These are phyloP conservation scores for Mythimna ferrago DNA, from an alignment of 2,888 invertebrate genomes.

Conservation along the genomic window DNA sequence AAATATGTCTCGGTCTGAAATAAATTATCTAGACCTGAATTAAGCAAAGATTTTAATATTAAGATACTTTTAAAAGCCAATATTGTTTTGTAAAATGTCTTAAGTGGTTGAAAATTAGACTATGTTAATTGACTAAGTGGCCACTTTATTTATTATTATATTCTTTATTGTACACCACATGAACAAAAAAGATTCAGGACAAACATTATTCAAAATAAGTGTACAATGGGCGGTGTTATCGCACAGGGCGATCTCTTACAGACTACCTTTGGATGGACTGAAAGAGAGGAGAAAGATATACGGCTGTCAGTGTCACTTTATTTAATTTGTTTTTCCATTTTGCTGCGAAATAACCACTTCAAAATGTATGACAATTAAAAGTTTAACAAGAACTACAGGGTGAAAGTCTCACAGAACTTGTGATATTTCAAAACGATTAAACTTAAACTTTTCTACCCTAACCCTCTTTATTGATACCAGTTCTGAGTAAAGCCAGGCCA, in stretches of 20 bases:
- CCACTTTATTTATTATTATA: neutral
- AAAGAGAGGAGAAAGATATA: no score
- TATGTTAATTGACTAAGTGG: neutral
- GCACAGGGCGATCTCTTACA: no score
- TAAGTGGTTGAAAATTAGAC: neutral
- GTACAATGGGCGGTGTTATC: no score
- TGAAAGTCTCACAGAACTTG: no score
- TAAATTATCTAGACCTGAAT: neutral
- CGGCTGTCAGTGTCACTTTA: no score
- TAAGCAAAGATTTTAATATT: neutral
- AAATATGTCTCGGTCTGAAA: neutral
- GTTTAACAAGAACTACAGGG: no score
- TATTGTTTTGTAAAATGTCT: slow-evolving; percentile 2
- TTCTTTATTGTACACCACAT: no score
- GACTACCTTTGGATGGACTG: no score
- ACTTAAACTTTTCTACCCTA: neutral
- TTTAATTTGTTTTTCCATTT: neutral
- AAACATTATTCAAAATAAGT: no score
- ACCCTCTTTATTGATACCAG: slow-evolving; percentile 8
- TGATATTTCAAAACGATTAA: no score
- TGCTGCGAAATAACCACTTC: neutral
- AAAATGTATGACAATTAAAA: neutral
- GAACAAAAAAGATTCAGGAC: no score
- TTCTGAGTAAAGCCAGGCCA: neutral
- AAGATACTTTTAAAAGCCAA: neutral